Conservation (phyloP, 2,113 vertebrate species). For the Macrotis lagotis region DNA sequence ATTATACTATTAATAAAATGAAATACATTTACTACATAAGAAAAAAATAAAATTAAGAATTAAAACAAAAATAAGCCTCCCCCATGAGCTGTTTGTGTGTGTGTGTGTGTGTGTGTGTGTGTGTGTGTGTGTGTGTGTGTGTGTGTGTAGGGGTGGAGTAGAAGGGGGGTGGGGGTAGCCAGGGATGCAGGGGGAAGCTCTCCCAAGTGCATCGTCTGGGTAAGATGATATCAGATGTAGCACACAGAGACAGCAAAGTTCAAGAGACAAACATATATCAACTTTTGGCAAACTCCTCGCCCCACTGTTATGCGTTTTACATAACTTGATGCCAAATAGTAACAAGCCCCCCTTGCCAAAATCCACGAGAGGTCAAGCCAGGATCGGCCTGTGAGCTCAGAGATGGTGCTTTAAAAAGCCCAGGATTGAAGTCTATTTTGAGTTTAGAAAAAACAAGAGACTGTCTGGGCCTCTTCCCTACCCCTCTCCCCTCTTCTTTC, state of each 20-base stretch:
- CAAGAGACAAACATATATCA: constrained; percentile 60
- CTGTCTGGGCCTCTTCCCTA: constrained; percentile 29
- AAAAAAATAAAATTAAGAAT: neutral
- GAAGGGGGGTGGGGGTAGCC: no score
- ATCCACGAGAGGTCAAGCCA: constrained; percentile 77
- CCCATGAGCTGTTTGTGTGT: no score
- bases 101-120: no score
- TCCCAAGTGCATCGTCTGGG: constrained; percentile 57
- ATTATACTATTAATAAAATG: neutral
- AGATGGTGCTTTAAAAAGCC: constrained; percentile 65
- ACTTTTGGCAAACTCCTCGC: constrained; percentile 56
- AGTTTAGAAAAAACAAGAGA: constrained; percentile 74
- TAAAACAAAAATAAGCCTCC: neutral
- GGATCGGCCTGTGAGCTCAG: constrained; percentile 58
- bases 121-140: no score
- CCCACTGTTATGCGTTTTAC: constrained; percentile 72
- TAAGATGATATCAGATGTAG: constrained; percentile 66
- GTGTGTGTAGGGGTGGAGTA: neutral
- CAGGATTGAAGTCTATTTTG: constrained; percentile 56
- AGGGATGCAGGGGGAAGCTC: constrained; percentile 35
- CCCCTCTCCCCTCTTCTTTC: neutral
- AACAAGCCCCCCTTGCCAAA: constrained; percentile 78
- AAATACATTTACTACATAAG: fast-evolving
- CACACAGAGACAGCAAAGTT: constrained; percentile 59
- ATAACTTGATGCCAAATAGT: constrained; percentile 65